Evolutionary conservation across 2,113 vertebrate species (phyloP), one percentile per base, ranked within the genome.

Genomic region (Mixornis gularis): DNA sequence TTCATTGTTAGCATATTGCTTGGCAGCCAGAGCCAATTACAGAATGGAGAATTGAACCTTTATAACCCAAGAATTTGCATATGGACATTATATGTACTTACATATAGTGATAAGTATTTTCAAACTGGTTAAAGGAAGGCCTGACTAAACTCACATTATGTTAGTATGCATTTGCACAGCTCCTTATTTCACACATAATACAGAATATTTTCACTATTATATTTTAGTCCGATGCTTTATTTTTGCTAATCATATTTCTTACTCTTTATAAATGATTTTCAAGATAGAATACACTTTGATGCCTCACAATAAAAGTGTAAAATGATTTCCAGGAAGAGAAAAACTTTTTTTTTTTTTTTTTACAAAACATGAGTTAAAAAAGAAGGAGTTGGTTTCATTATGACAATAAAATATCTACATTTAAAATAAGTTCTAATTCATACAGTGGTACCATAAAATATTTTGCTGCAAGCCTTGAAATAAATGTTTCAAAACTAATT

Each of bases 1-100:
- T 65, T 90, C 43, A 93, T 88, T 95, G 79, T 94, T 95, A 95
- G 55, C 46, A 40, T 58, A 72, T 48, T 95, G 70, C 58, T 71
- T 93, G 73, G 68, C 0, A 4, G 90, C 70, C 92, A 93, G 89
- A 92, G 77, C 66, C 87, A 92, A 70, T 93, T 90, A 93, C 38
- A 73, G 40, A 73, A 79, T 29, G 49, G 43, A 89, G 87, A 87
- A 76, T 2, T 36, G 51, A 93, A 26, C 41, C 32, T 69, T 82
- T 89, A 46, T 58, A 82, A 79, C 53, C 79, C 38, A 79, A 77
- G 18, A 87, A 87, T 94, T 93, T 92, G 74, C 81, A 91, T 94
- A 66, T 80, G 91, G 88, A 91, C 86, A 89, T 93, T 51, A 77
- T 40, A 66, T 69, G 6, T 70, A 70, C 83, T 95, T 94, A 74